Evolutionary conservation across 53 echinoderm and acorn worm species (phyloP), one percentile per base, ranked within the genome.

Genomic region (Apostichopus leukothele): DNA sequence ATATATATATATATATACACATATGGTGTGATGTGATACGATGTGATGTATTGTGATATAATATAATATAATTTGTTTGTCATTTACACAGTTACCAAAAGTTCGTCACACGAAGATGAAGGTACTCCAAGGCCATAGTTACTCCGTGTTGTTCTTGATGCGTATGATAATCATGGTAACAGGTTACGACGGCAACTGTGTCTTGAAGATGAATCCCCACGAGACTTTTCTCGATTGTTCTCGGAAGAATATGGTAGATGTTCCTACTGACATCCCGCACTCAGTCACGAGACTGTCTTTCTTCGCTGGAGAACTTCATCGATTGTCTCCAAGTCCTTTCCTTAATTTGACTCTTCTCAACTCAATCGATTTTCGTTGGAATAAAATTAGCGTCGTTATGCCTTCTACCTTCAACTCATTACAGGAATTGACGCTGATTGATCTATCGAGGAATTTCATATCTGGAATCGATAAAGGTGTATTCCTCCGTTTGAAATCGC

Each of bases 281-380:
- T 18, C 81, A 6, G 59, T 51, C n/a, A 81, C 81, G 55, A 81
- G 81, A 59, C 60, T 81, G 3, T 55, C 54, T 19, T 9, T 81
- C 51, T 81, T 81, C 59, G 81, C 55, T 9, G 81, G 81, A 12
- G 51, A 59, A 20, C 59, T 81, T 9, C 22, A 20, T 54, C 55
- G 60, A 5, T 81, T 81, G 19, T 81, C 81, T 54, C 19, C 60
- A 18, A n/a, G 8, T 54, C 9, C 53, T 7, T 81, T 81, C 59
- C 81, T n/a, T 5, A 81, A 81, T 59, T 59, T 81, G 55, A 81
- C 81, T 7, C 52, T 16, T 4, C 81, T 81, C 11, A 16, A 14
- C 11, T 81, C 81, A 22, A 54, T 81, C 18, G 81, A 81, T 18
- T 81, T 81, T 20, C 16, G 81, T 55, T 81, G 81, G 81, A 81